Base-by-base conservation (phyloP, 2,797 vertebrate genomes). In the Argyrosomus regius region DNA sequence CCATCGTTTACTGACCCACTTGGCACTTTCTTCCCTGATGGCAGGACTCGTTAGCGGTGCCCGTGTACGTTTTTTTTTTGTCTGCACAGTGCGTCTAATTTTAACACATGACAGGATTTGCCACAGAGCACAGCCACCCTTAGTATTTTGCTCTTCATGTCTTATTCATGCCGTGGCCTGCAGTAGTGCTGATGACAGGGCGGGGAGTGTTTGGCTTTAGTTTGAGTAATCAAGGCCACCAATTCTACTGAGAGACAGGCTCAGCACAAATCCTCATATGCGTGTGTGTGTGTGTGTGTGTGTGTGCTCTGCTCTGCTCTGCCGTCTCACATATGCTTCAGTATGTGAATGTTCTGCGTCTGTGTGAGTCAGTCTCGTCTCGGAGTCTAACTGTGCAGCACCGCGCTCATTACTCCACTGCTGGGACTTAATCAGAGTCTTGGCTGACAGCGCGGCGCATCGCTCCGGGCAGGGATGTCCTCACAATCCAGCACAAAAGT, bases 81-180 rank as follows among this genome's bases (percentile, higher is more conserved):
- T 71, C 50, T 76, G 78, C 50, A 12, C 58, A 13, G 72, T 68
- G 75, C 59, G 80, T 87, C 87, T 90, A 84, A 88, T 89, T 92
- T 88, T 80, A 87, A 80, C 82, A 78, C 77, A 65, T 41, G 84
- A 73, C 80, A 77, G 82, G 88, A 83, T 92, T 87, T 87, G 77
- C 77, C 86, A 81, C 46, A 70, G 78, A 76, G 80, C 75, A 45
- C 56, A 81, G 79, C 68, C 66, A 22, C 54, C 65, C 49, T 87
- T 39, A 48, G 78, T 75, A 6, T 87, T 86, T 77, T 39, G 50
- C 73, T 80, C 76, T 35, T 87, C 88, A 80, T 91, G 78, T 87
- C 88, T 88, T 83, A 86, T 92, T 90, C 89, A 92, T 87, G 90
- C 84, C 3, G 63, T 52, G 84, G 88, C 90, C 89, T 89, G 91